Evolutionary conservation across 2,797 vertebrate species (phyloP).

Genomic region (Acipenser oxyrinchus): DNA sequence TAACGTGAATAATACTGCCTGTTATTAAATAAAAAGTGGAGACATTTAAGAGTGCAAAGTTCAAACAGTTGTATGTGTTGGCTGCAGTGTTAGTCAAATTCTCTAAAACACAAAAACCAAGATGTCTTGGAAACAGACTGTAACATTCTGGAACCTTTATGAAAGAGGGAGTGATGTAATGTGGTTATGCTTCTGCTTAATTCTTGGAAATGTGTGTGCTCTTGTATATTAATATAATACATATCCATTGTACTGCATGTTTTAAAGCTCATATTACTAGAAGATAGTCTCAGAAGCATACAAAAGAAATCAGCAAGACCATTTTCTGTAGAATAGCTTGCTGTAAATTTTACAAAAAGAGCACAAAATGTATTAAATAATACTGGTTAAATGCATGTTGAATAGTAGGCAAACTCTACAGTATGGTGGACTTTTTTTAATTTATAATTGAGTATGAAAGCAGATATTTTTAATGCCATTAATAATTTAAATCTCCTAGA

Average conservation of each 20-base stretch:
- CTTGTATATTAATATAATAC: slow-evolving; percentile 14
- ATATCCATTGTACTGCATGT: background rate
- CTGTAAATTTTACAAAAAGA: no score
- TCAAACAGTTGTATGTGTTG: background rate
- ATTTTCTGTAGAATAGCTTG: no score
- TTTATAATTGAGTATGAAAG: no score
- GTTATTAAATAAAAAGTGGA: background rate
- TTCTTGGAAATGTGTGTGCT: slow-evolving; percentile 13
- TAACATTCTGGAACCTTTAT: slow-evolving; percentile 5
- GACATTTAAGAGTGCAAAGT: background rate
- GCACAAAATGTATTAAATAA: no score
- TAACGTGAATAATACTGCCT: background rate
- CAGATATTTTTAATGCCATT: no score
- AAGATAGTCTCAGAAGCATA: no score
- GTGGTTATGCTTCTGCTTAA: slow-evolving; percentile 8
- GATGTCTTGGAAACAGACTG: slow-evolving; percentile 14
- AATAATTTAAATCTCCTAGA: no score
- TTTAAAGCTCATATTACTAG: no score
- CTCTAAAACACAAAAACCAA: slow-evolving; percentile 21
- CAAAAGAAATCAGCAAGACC: no score
- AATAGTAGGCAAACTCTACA: no score
- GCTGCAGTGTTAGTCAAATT: background rate
- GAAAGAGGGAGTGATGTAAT: slow-evolving; percentile 1
- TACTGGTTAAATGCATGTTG: no score
- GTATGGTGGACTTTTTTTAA: no score